A percentile compares a stretch with the other conserved stretches of the same genome.
Conservation (phyloP, 2,888 invertebrate species). For the Platycheirus albimanus region DNA sequence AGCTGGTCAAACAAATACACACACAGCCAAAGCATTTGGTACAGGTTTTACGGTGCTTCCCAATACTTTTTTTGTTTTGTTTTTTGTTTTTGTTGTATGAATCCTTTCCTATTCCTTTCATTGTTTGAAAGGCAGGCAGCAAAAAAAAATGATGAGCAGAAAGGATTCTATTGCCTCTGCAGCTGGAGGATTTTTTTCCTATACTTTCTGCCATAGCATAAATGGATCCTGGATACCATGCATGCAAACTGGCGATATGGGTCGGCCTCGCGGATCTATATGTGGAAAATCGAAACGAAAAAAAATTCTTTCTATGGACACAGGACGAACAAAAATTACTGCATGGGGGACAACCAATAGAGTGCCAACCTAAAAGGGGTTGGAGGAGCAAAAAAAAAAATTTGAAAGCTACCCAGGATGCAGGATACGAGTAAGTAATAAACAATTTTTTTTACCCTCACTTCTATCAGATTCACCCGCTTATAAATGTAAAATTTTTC, state of each 20-base stretch:
- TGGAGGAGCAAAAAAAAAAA: slow-evolving; percentile 47
- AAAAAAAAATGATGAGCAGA: slow-evolving; percentile 36
- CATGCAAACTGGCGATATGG: slow-evolving; percentile 68
- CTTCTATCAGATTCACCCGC: slow-evolving; percentile 29
- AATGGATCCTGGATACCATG: slow-evolving; percentile 62
- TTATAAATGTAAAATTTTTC: slow-evolving; percentile 38
- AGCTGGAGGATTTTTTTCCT: slow-evolving; percentile 26
- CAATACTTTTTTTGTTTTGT: slow-evolving; percentile 11
- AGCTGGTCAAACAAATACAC: slow-evolving; percentile 34
- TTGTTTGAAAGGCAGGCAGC: slow-evolving; percentile 51
- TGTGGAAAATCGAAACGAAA: slow-evolving; percentile 31
- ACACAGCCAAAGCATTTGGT: slow-evolving; percentile 32
- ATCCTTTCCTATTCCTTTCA: slow-evolving; percentile 32
- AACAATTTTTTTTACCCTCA: slow-evolving; percentile 56
- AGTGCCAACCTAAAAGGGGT: slow-evolving; percentile 58
- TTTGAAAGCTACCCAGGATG: slow-evolving; percentile 64
- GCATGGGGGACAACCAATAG: slow-evolving; percentile 53
- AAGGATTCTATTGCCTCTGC: slow-evolving; percentile 66
- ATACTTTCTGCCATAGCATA: slow-evolving; percentile 16
- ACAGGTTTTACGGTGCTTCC: slow-evolving; percentile 42
- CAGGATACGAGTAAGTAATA: slow-evolving; percentile 72
- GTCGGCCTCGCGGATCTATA: slow-evolving; percentile 43
- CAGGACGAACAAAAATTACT: slow-evolving; percentile 38
- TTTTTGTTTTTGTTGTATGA: background rate
- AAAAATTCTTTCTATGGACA: slow-evolving; percentile 43